Evolutionary conservation across 2,888 invertebrate species (phyloP).

Genomic region (Yponomeuta evonymella): DNA sequence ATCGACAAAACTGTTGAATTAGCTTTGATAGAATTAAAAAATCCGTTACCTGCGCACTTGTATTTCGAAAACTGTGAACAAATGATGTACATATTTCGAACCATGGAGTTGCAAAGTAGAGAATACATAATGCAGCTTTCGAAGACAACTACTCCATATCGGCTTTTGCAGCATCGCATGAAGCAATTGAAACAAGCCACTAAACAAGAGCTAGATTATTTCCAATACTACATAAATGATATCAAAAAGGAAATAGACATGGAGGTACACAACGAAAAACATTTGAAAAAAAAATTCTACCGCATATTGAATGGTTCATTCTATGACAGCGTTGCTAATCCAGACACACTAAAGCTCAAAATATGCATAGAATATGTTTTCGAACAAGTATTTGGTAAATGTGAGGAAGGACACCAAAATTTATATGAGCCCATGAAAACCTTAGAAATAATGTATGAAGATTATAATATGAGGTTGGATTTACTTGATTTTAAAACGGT

Average conservation of each 20-base stretch:
- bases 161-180: slow-evolving; percentile 47
- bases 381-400: slow-evolving; percentile 64
- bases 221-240: slow-evolving; percentile 59
- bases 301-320: slow-evolving; percentile 57
- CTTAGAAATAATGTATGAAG: slow-evolving; percentile 65
- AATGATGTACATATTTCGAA: slow-evolving; percentile 60
- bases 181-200: slow-evolving; percentile 51
- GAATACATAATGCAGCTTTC: slow-evolving; percentile 62
- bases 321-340: slow-evolving; percentile 62
- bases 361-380: slow-evolving; percentile 69
- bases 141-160: slow-evolving; percentile 52
- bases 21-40: slow-evolving; percentile 50
- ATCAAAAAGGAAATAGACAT: slow-evolving; percentile 52
- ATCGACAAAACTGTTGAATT: slow-evolving; percentile 59
- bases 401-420: slow-evolving; percentile 64
- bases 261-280: slow-evolving; percentile 53
- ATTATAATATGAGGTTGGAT: slow-evolving; percentile 60
- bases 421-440: slow-evolving; percentile 66
- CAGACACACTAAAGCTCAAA: slow-evolving; percentile 54
- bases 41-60: slow-evolving; percentile 44
- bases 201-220: slow-evolving; percentile 58
- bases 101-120: slow-evolving; percentile 67
- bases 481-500: slow-evolving; percentile 62
- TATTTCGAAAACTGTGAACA: slow-evolving; percentile 54
- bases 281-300: slow-evolving; percentile 61